Base-by-base conservation (phyloP, 2,797 vertebrate genomes). In the Sebastes trivittatus region DNA sequence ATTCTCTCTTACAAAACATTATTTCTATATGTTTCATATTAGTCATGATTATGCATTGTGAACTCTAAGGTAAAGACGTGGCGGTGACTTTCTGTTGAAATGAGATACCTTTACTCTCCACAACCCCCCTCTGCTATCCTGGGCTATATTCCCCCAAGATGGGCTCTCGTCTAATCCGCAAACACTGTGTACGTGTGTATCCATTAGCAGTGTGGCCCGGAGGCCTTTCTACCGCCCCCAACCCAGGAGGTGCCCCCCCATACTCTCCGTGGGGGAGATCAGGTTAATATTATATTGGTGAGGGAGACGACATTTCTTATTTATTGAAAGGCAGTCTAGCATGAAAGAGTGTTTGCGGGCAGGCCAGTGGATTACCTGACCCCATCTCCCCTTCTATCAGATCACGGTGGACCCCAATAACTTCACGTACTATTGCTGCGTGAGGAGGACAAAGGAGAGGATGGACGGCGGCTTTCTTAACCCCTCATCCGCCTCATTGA, bases 261-360 rank as follows among this genome's bases (percentile, higher is more conserved):
- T 65, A 64, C 78, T 87, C 85, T 88, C 88, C 72, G 79, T 52
- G 78, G 95, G 95, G 90, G 93, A 93, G 94, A 94, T 94, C 92
- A 93, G 92, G 95, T 96, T 97, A 97, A 97, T 95, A 94, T 96
- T 96, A 96, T 89, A 96, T 96, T 96, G 95, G 89, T 89, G 92
- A 89, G 90, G 83, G 87, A 93, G 86, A 84, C 94, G 95, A 91
- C 95, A 96, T 94, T 96, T 97, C 94, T 97, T 96, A 96, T 96
- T 96, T 95, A 96, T 97, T 96, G 93, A 95, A 96, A 96, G 89
- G 90, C 94, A 95, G 89, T 91, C 90, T 92, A 96, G 94, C 95
- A 95, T 95, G 95, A 94, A 94, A 92, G 91, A 95, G 81, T 92
- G 85, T 91, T 92, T 93, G 88, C 94, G 92, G 86, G 89, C 87